Evolutionary conservation across 2,797 vertebrate genomes (phyloP), one percentile per base, ranked within the genome.

Genomic region (Odontamblyopus rebecca): DNA sequence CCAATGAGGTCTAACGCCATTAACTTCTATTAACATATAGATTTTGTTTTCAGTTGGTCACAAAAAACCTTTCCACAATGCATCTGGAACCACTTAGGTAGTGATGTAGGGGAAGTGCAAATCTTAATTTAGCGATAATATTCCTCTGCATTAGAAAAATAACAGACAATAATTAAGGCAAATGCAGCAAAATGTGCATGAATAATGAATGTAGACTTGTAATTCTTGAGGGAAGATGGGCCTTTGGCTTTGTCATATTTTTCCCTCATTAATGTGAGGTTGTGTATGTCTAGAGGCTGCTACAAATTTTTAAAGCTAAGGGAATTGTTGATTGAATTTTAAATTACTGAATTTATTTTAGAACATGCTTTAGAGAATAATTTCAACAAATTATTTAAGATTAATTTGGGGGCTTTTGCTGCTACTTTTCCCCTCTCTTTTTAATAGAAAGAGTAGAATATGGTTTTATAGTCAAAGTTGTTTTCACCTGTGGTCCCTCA

Each of bases 261-360:
- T 73, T 61, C 76, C 67, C 75, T 85, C 74, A 81, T 86, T 85
- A 85, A 67, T 48, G 71, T 56, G 53, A 67, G 78, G 83, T 75
- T 83, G 75, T 87, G 72, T 79, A 77, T 87, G 86, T 88, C 74
- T 88, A 86, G 89, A 88, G 88, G 83, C 75, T 68, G 62, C 71
- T 67, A 72, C 62, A 81, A 76, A 85, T 89, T 86, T 74, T 81
- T 84, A 88, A 88, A 90, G 82, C 80, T 78, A 57, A 41, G 82
- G 69, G 79, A 87, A 85, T 84, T 83, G 83, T 76, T 82, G 80
- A 89, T 86, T 79, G 13, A 87, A 86, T 82, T 77, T 77, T 59
- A 71, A 74, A 78, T 60, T 29, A 78, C 79, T 75, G 78, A 76
- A 80, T 85, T 76, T 80, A 78, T 73, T 71, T 87, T 82, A 85